Evolutionary conservation across 2,888 invertebrate genomes (phyloP).

Genomic region (Drosophila fungiperda): DNA sequence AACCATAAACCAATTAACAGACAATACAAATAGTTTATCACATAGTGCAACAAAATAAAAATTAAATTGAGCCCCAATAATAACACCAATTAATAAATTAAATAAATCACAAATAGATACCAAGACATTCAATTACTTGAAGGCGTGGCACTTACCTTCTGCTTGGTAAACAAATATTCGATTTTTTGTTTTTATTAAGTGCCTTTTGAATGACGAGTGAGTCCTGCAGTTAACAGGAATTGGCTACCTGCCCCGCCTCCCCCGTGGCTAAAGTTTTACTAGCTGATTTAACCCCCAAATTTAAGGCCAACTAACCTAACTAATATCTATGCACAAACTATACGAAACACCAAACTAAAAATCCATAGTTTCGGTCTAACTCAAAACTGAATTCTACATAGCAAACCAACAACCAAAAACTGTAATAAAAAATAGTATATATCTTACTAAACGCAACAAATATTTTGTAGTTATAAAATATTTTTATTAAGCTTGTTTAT

Average conservation of each 20-base stretch:
- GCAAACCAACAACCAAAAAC: conserved; percentile 46
- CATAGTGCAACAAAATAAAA: conserved; percentile 44
- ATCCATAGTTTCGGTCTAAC: conserved; percentile 25
- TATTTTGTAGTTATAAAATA: conserved; percentile 60
- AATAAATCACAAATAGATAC: conserved; percentile 5
- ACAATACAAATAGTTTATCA: conserved; percentile 69
- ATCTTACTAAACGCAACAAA: conserved; percentile 23
- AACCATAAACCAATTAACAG: conserved; percentile 69
- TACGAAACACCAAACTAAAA: conserved; percentile 28
- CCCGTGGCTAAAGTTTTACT: conserved; percentile 34
- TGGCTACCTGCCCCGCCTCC: conserved; percentile 26
- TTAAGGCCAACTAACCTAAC: conserved; percentile 22
- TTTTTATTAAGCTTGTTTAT: conserved; percentile 51
- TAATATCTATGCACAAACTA: conserved; percentile 37
- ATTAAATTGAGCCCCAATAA: conserved; percentile 20
- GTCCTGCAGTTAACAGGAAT: conserved; percentile 61
- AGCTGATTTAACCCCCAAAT: conserved; percentile 21
- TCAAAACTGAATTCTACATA: conserved; percentile 75
- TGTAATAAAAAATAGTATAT: conserved; percentile 19
- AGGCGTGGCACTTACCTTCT: conserved; percentile 31
- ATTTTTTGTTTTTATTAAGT: conserved; percentile 52
- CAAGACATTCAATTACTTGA: conserved; percentile 3
- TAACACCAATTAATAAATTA: conserved; percentile 15
- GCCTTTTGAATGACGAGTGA: conserved; percentile 61
- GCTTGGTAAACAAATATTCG: conserved; percentile 6